A percentile compares a stretch with the other conserved stretches of the same genome.
phyloP scores from a whole-genome alignment of 2,888 invertebrate genomes.

The Philereme vetulata region DNA sequence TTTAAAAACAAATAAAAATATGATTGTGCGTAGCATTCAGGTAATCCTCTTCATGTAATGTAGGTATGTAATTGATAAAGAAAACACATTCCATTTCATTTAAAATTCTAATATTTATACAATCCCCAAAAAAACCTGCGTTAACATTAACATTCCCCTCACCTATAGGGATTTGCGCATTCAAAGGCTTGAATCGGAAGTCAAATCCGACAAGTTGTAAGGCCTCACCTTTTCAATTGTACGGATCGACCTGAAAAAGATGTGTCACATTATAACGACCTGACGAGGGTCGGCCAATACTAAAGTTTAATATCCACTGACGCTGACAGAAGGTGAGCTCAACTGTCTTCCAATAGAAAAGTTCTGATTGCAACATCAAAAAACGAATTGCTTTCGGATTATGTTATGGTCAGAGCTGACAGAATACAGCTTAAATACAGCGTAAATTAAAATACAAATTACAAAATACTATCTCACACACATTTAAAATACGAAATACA shows the following conservation, averaged over 20 bases:
- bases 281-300: conserved; percentile 68
- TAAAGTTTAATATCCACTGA: conserved; percentile 57
- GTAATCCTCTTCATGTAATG: no score
- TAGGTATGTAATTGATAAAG: no score
- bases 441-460: no score
- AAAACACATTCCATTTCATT: no score
- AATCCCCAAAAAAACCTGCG: no score
- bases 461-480: no score
- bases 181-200: conserved; percentile 37
- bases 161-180: conserved; percentile 25
- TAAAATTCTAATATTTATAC: no score
- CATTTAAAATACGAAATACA: not conserved
- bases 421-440: no score
- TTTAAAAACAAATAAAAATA: no score
- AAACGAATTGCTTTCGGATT: conserved; percentile 26
- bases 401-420: no score
- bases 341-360: conserved; percentile 24
- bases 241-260: conserved; percentile 47
- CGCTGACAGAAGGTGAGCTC: conserved; percentile 43
- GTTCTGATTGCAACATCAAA: conserved; percentile 31
- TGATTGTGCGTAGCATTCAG: no score
- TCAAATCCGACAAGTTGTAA: conserved; percentile 39
- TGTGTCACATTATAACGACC: conserved; percentile 49
- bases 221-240: conserved; percentile 44
- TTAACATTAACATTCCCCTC: conserved; percentile 28